These are phyloP conservation scores for Ondatra zibethicus DNA, from an alignment of 2,113 vertebrate species.

Conservation along the genomic window DNA sequence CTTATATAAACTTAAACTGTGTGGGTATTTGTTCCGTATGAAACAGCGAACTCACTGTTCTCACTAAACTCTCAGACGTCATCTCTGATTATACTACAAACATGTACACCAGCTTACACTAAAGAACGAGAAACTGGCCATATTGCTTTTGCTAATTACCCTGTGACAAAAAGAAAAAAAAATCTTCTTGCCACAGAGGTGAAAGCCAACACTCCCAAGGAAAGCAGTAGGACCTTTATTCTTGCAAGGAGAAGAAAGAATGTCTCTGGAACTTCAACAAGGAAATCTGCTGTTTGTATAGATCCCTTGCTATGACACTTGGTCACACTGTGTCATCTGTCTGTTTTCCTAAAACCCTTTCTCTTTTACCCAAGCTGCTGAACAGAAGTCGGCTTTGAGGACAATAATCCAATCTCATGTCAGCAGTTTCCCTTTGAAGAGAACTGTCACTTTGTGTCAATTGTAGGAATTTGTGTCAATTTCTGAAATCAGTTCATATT, in stretches of 20 bases:
- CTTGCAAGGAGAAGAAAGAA: constrained; percentile 12
- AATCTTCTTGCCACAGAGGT: not conserved
- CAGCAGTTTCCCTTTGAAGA: constrained; percentile 66
- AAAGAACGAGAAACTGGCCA: not conserved
- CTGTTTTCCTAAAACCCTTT: constrained; percentile 45
- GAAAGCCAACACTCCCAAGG: not conserved
- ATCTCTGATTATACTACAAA: not conserved
- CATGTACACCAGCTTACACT: not conserved
- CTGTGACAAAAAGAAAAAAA: not conserved
- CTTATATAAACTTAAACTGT: not conserved
- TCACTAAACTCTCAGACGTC: not conserved
- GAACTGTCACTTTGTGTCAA: constrained; percentile 76
- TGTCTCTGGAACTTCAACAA: constrained; percentile 3
- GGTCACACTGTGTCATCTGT: not conserved
- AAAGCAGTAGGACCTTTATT: not conserved
- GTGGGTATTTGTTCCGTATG: not conserved
- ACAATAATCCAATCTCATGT: constrained; percentile 47
- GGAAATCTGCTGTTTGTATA: not conserved
- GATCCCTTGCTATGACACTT: not conserved
- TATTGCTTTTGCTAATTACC: not conserved
- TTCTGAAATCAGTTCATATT: constrained; percentile 74
- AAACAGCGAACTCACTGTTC: not conserved
- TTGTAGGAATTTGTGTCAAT: constrained; percentile 74
- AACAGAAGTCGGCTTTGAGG: constrained; percentile 6
- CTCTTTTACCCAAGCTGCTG: not conserved